Evolutionary conservation across 2,113 vertebrate genomes (phyloP), one percentile per base, ranked within the genome.

Genomic region (Progne subis): DNA sequence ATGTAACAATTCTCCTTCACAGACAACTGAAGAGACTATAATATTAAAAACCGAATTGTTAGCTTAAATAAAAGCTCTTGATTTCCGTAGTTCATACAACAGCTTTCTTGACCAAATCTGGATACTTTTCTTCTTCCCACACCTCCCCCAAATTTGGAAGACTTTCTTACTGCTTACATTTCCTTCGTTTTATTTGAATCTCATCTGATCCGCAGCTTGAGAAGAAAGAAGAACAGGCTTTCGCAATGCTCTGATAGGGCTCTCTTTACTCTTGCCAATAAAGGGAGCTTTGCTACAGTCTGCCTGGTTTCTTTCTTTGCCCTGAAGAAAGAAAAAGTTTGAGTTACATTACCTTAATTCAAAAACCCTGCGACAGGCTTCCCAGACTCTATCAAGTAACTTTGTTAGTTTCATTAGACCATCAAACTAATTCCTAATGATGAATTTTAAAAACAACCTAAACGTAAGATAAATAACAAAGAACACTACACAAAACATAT

Each of bases 261-360:
- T 95, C 59, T 80, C 76, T 69, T 92, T 90, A 72, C 43, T 84
- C 75, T 79, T 86, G 86, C 43, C 71, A 92, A 29, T 55, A 90
- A 86, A 25, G 24, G 29, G 29, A 94, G 67, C 53, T 96, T 86
- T 85, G 65, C 81, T 92, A 94, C 47, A 79, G 69, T 87, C 75
- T 87, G 78, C n/a, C 26, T 11, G 1, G 69, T 64, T 91, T 75
- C 69, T 61, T 82, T 88, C 72, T 88, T 46, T 86, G 71, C 49
- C 69, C 74, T 95, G 41, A 89, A 85, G 77, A 91, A 91, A 82
- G 43, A 92, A 76, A 86, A 86, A n/a, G 56, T 55, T 72, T 29
- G 80, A 56, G 46, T 93, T 84, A 81, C 3, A 4, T 67, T 63
- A 81, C 44, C 34, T 88, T 86, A 18, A 56, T 63, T 84, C 39